Evolutionary conservation across 2,113 vertebrate genomes (phyloP).

Genomic region (Podiceps cristatus): DNA sequence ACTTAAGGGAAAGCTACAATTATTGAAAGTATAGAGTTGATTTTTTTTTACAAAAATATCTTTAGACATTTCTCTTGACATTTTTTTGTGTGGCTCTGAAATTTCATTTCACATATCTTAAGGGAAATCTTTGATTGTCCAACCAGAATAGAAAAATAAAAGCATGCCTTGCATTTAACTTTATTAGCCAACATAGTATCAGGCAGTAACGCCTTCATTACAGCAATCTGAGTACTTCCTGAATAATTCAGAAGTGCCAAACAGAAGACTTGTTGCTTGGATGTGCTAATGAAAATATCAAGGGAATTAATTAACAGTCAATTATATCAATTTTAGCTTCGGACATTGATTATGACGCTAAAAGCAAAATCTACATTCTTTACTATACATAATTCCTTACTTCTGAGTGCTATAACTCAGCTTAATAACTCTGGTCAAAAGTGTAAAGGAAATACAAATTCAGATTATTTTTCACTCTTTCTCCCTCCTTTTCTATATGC

Average conservation of each 20-base stretch:
- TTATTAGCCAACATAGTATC: conserved; percentile 56
- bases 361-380: conserved; percentile 75
- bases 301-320: conserved; percentile 96
- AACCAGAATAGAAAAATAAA: conserved; percentile 19
- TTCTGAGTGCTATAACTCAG: conserved; percentile 4
- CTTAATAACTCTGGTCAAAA: conserved; percentile 59
- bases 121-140: conserved; percentile 24
- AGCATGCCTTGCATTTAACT: conserved; percentile 63
- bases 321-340: conserved; percentile 88
- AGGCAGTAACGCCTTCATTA: conserved; percentile 75
- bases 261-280: conserved; percentile 84
- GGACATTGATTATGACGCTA: conserved; percentile 82
- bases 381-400: background rate
- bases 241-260: conserved; percentile 86
- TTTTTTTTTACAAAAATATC: background rate
- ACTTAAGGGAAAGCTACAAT: background rate
- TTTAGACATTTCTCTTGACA: background rate
- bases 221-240: conserved; percentile 74
- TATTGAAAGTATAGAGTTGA: background rate
- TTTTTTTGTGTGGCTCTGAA: background rate
- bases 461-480: conserved; percentile 41
- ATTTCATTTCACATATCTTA: background rate
- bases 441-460: conserved; percentile 5
- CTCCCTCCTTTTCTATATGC: background rate
- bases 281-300: conserved; percentile 90